Evolutionary conservation across 2,797 vertebrate genomes (phyloP).

Genomic region (Gadopsis marmoratus): DNA sequence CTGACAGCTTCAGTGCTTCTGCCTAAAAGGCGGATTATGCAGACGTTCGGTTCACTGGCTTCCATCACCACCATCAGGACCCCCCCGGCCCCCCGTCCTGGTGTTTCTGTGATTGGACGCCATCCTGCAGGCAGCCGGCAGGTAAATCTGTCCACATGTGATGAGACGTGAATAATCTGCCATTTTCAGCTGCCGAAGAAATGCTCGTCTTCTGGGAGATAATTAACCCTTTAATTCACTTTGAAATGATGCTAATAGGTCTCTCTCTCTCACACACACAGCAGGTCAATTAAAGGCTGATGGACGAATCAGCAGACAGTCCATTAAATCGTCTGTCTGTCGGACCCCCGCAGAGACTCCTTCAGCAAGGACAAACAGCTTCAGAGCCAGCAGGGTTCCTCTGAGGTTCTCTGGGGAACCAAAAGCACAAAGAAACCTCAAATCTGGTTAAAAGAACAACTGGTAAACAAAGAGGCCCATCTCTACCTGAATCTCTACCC

Average conservation of each 20-base stretch:
- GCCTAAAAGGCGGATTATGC: conserved; percentile 79
- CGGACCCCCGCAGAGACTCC: conserved; percentile 59
- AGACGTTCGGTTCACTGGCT: conserved; percentile 77
- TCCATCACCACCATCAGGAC: conserved; percentile 54
- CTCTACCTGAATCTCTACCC: not conserved
- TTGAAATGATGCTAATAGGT: conserved; percentile 71
- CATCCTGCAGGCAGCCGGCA: conserved; percentile 60
- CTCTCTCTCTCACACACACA: conserved; percentile 25
- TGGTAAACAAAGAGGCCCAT: not conserved
- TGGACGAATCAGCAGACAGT: conserved; percentile 71
- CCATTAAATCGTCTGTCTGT: conserved; percentile 61
- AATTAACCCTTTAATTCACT: conserved; percentile 77
- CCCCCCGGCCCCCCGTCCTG: conserved; percentile 44
- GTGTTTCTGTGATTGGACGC: conserved; percentile 74
- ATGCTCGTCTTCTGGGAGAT: conserved; percentile 62
- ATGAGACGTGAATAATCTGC: conserved; percentile 81
- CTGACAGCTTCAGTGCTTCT: conserved; percentile 75
- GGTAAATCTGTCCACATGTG: conserved; percentile 75
- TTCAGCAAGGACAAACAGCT: conserved; percentile 68
- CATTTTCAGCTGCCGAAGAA: conserved; percentile 58
- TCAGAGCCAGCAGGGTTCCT: conserved; percentile 7
- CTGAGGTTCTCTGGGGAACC: conserved; percentile 18
- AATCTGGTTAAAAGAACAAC: too few species aligned
- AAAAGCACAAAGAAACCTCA: not conserved
- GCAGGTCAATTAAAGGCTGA: conserved; percentile 75